Base-by-base conservation (phyloP, 2,113 vertebrate genomes). In the Chionodraco myersi region DNA sequence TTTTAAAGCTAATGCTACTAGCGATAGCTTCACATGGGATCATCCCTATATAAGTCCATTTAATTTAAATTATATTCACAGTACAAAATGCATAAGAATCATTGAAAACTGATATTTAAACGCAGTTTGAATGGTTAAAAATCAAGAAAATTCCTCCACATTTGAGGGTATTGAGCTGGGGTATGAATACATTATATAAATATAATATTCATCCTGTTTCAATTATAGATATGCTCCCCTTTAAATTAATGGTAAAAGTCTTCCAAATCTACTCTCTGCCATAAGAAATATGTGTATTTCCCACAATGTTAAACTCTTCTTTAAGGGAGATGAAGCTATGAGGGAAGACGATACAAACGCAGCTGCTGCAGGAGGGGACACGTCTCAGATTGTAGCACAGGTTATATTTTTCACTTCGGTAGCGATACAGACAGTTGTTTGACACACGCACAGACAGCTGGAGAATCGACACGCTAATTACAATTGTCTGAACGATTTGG, bases 401-500 rank as follows among this genome's bases (percentile, higher is more conserved):
- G 64, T 61, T 69, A 52, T 65, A 71, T 59, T 73, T 30, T 64
- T 65, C 34, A 75, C 63, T 61, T 53, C 8, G 30, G 51, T 59
- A 49, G 49, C 67, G 58, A 74, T 36, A 80, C 63, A 72, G 47
- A 78, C 60, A 48, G 57, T 16, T 44, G 69, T 86, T 81, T 79
- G 78, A 88, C 86, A 82, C 61, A 18, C 60, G 47, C 84, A 86
- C 69, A 89, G 66, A 84, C 85, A 72, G 76, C 78, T 68, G 81
- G 81, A 84, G 56, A 64, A 56, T 75, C 21, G 52, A 86, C 75
- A 60, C 70, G 71, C 63, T 21, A 47, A 10, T 74, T 69, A 88
- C 74, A 86, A 82, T 74, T 81, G 72, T 86, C 68, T 74, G 70
- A 56, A 83, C 9, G 5, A 76, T 61, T 77, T n/a, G 16, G 6